Percentiles rank a stretch among this genome's conserved stretches.
phyloP scores from a whole-genome alignment of 2,888 invertebrate genomes.

The Apamea monoglypha region DNA sequence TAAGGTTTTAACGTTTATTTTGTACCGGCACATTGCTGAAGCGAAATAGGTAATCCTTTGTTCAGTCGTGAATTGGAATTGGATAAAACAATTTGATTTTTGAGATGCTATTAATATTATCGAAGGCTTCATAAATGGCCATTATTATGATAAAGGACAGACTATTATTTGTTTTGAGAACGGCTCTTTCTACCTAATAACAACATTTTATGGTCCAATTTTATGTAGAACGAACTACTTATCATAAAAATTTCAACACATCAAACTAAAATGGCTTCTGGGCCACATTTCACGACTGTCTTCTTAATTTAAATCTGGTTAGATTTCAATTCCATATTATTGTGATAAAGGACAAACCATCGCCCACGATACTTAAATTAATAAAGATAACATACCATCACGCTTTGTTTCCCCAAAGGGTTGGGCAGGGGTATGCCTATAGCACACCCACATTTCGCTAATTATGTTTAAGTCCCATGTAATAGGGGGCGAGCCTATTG shows the following conservation, averaged over 20 bases:
- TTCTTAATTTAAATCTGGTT: too few species aligned
- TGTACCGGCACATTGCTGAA: not conserved
- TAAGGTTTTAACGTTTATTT: not conserved
- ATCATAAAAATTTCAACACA: too few species aligned
- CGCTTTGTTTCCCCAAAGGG: not conserved
- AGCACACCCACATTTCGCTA: not conserved
- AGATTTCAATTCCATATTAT: too few species aligned
- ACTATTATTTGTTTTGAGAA: not conserved
- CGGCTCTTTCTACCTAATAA: too few species aligned
- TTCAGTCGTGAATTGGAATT: not conserved
- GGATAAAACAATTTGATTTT: not conserved
- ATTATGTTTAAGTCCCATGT: too few species aligned
- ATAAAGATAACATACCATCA: not conserved
- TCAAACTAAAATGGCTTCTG: not conserved
- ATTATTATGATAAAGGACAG: not conserved
- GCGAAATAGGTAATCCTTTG: not conserved
- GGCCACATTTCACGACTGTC: not conserved
- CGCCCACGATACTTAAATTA: too few species aligned
- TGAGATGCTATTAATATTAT: not conserved
- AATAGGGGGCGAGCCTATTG: not conserved
- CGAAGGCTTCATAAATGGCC: not conserved
- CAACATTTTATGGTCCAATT: not conserved
- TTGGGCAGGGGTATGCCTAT: not conserved
- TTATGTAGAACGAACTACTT: too few species aligned
- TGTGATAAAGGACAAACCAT: too few species aligned